Conservation (phyloP, 1,140 invertebrate species). For the Octopus bimaculoides region DNA sequence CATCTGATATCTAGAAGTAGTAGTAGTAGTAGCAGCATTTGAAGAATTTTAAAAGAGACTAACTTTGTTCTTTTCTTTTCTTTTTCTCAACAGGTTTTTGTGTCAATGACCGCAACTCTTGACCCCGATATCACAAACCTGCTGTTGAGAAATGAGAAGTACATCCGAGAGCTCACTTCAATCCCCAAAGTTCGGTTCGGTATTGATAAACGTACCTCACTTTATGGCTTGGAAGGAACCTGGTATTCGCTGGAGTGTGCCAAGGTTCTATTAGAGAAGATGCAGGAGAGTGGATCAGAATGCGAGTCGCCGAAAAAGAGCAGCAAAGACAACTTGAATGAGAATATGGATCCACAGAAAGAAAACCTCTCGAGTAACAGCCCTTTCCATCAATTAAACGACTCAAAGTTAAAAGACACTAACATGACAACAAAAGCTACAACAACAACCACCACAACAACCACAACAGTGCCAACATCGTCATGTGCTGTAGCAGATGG, state of each 20-base stretch:
- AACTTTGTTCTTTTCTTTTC: not conserved
- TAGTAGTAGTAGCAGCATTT: no score
- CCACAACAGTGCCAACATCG: not conserved
- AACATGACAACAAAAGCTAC: not conserved
- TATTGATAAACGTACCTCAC: not conserved
- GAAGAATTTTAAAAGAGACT: no score
- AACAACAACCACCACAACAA: no score
- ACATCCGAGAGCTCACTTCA: not conserved
- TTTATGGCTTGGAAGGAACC: not conserved
- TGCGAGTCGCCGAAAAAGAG: not conserved
- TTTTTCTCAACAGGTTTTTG: not conserved
- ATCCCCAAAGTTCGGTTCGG: not conserved
- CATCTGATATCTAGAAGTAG: no score
- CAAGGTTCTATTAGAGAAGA: not conserved
- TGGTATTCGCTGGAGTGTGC: slow-evolving; percentile 1
- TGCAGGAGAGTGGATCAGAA: not conserved
- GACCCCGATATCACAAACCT: slow-evolving; percentile 2
- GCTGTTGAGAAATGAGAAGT: not conserved
- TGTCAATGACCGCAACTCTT: not conserved
- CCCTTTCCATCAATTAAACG: not conserved
- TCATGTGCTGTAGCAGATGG: not conserved
- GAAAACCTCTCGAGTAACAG: not conserved
- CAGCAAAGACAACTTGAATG: not conserved
- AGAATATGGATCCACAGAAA: not conserved
- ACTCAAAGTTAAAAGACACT: not conserved